These are phyloP conservation scores for Apotomis capreana DNA, from an alignment of 2,888 invertebrate genomes.

Conservation along the genomic window DNA sequence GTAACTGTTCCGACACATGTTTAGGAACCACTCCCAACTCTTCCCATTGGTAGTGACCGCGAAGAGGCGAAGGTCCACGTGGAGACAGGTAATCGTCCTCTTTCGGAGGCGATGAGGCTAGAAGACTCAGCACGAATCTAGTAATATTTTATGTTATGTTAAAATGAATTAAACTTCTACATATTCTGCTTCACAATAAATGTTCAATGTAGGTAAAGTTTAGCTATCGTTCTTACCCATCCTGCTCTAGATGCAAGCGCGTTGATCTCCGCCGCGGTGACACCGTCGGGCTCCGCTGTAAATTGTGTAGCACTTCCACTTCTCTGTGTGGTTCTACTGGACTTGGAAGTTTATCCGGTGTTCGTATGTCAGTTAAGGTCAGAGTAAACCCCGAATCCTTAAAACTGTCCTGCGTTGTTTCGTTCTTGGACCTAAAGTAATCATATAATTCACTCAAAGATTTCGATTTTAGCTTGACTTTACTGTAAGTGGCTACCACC, in stretches of 20 bases:
- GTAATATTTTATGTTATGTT: slow-evolving; percentile 27
- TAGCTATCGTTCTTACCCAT: slow-evolving; percentile 66
- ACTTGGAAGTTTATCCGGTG: slow-evolving; percentile 74
- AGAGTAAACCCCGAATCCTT: slow-evolving; percentile 68
- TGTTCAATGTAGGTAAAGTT: not conserved
- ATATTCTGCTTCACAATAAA: not conserved
- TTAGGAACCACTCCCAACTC: slow-evolving; percentile 84
- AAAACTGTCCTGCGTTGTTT: slow-evolving; percentile 54
- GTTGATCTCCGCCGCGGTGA: slow-evolving; percentile 81
- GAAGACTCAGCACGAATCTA: slow-evolving; percentile 72
- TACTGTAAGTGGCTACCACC: slow-evolving; percentile 57
- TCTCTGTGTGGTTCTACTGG: slow-evolving; percentile 84
- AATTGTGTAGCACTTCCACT: slow-evolving; percentile 87
- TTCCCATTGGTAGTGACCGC: slow-evolving; percentile 82
- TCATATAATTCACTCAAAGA: slow-evolving; percentile 78
- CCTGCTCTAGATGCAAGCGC: slow-evolving; percentile 68
- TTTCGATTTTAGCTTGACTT: slow-evolving; percentile 75
- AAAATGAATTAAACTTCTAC: not conserved
- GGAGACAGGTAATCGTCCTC: slow-evolving; percentile 64
- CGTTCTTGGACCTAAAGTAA: slow-evolving; percentile 75
- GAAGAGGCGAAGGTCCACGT: slow-evolving; percentile 64
- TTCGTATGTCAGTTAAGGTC: slow-evolving; percentile 66
- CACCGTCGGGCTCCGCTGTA: slow-evolving; percentile 85
- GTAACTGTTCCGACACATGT: slow-evolving; percentile 85
- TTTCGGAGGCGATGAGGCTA: slow-evolving; percentile 65